These are phyloP conservation scores for Fabriciana adippe DNA, from an alignment of 2,888 invertebrate genomes.

Conservation along the genomic window DNA sequence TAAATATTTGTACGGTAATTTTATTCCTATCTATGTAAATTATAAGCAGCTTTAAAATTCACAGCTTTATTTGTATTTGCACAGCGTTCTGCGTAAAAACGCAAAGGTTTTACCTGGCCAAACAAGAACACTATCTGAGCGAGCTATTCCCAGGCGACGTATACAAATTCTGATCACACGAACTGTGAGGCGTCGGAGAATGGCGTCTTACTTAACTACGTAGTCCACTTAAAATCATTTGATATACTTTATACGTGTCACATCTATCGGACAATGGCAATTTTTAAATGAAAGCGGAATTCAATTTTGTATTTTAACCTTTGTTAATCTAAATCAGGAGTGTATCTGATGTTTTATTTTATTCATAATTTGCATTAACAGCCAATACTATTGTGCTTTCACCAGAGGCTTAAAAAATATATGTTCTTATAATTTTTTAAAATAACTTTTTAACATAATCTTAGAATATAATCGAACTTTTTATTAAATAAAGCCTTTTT, in stretches of 20 bases:
- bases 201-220: slow-evolving; percentile 46
- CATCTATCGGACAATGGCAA: slow-evolving; percentile 22
- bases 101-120: slow-evolving; percentile 72
- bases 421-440: too few relatives aligned
- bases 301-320: slow-evolving; percentile 3
- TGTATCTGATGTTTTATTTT: too few relatives aligned
- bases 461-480: too few relatives aligned
- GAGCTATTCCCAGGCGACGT: slow-evolving; percentile 73
- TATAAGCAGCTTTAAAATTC: slow-evolving; percentile 60
- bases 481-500: too few relatives aligned
- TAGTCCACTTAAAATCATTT: slow-evolving; percentile 41
- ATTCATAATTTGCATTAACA: too few relatives aligned
- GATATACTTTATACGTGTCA: slow-evolving; percentile 34
- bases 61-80: slow-evolving; percentile 73
- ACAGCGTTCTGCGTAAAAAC: slow-evolving; percentile 71
- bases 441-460: too few relatives aligned
- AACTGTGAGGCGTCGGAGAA: slow-evolving; percentile 49
- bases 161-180: slow-evolving; percentile 78
- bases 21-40: slow-evolving; percentile 64
- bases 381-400: too few relatives aligned
- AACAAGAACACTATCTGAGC: slow-evolving; percentile 71
- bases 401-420: too few relatives aligned
- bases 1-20: slow-evolving; percentile 52
- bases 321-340: background rate
- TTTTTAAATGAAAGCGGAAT: slow-evolving; percentile 17